Percentiles rank a stretch among this genome's conserved stretches.
These are phyloP conservation scores for Calidris pugnax DNA, from an alignment of 2,113 vertebrate species.

Conservation along the genomic window DNA sequence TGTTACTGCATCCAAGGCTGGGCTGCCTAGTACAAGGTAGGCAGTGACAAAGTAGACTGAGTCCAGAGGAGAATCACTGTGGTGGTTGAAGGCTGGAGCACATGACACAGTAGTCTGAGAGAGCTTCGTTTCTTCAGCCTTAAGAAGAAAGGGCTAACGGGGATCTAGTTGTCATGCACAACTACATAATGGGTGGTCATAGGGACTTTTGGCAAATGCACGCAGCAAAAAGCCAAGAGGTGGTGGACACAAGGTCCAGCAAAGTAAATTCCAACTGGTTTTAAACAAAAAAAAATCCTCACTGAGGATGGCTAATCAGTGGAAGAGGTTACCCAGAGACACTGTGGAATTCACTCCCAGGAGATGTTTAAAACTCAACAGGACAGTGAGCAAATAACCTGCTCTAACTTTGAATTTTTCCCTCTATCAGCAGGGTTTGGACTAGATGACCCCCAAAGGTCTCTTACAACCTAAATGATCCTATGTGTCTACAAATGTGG, in stretches of 20 bases:
- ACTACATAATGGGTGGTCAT: background rate
- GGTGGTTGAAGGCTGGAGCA: background rate
- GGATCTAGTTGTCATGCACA: rapidly evolving
- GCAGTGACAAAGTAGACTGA: background rate
- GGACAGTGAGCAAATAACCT: background rate
- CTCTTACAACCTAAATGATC: background rate
- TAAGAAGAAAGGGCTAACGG: background rate
- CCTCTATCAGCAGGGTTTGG: background rate
- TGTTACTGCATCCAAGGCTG: background rate
- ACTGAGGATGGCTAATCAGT: background rate
- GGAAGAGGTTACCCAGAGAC: background rate
- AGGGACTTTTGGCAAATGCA: background rate
- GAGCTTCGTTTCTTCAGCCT: background rate
- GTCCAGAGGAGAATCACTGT: rapidly evolving
- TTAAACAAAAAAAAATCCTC: background rate
- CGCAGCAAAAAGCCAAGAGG: background rate
- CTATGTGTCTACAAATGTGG: background rate
- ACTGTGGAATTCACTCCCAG: background rate
- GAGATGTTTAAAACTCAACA: background rate
- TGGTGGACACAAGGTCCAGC: background rate
- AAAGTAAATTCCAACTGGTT: background rate
- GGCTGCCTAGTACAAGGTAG: background rate
- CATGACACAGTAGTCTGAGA: background rate
- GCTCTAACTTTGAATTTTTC: background rate
- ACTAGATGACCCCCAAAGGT: background rate